Evolutionary conservation across 2,888 invertebrate genomes (phyloP).

Genomic region (Homarus gammarus): DNA sequence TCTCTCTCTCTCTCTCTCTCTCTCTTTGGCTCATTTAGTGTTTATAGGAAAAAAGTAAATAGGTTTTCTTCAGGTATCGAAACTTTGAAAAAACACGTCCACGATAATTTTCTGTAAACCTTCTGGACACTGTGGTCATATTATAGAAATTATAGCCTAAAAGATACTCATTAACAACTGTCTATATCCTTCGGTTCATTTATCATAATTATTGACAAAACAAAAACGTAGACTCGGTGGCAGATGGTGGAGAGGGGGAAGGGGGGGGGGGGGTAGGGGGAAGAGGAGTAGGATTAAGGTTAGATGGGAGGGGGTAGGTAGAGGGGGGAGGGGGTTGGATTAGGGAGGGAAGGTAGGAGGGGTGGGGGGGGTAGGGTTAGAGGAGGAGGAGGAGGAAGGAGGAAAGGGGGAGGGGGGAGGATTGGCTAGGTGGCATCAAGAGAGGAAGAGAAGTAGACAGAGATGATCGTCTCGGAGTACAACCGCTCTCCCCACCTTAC

Average conservation of each 20-base stretch:
- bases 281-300: too few species aligned
- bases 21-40: too few species aligned
- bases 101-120: not conserved
- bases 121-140: not conserved
- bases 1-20: too few species aligned
- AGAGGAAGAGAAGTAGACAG: too few species aligned
- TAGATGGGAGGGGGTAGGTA: not conserved
- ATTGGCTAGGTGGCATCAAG: too few species aligned
- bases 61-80: not conserved
- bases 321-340: not conserved
- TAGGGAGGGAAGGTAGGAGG: not conserved
- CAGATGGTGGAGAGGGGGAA: too few species aligned
- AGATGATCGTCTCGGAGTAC: too few species aligned
- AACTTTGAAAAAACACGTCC: not conserved
- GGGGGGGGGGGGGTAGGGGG: too few species aligned
- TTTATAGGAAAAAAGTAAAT: not conserved
- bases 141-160: not conserved
- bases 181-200: slow-evolving; percentile 8
- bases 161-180: not conserved
- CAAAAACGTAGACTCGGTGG: not conserved
- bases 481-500: too few species aligned
- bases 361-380: not conserved
- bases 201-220: not conserved
- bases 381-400: not conserved
- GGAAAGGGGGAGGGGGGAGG: too few species aligned